Evolutionary conservation across 1,140 invertebrate genomes (phyloP).

Genomic region (Drosophila busckii): DNA sequence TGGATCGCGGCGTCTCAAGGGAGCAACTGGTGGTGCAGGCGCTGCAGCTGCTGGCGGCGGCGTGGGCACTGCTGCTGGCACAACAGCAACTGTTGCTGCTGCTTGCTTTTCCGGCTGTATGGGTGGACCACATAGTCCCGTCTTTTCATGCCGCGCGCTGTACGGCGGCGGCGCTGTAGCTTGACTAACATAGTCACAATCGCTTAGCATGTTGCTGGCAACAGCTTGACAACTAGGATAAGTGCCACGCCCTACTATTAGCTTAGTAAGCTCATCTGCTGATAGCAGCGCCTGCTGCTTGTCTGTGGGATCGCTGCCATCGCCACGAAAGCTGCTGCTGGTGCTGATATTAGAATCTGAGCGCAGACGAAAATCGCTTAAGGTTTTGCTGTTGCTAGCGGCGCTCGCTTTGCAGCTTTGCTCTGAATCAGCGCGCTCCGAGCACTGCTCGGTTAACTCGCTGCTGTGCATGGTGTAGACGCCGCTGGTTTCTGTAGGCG

Average conservation of each 20-base stretch:
- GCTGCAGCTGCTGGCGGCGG: constrained; percentile 17
- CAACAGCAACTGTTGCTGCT: constrained; percentile 12
- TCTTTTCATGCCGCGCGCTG: constrained; percentile 78
- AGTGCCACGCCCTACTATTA: constrained; percentile 87
- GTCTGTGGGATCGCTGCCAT: constrained; percentile 90
- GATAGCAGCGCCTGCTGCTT: constrained; percentile 86
- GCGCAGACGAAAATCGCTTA: constrained; percentile 81
- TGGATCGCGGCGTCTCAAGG: constrained; percentile 78
- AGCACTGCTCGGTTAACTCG: constrained; percentile 80
- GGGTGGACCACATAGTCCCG: constrained; percentile 69
- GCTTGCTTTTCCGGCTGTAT: too few relatives aligned
- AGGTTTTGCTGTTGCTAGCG: constrained; percentile 32
- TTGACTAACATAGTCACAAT: constrained; percentile 89
- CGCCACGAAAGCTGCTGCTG: constrained; percentile 88
- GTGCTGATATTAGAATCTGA: constrained; percentile 88
- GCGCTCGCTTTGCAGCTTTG: constrained; percentile 52
- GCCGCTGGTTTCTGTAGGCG: constrained; percentile 87
- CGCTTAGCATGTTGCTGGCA: constrained; percentile 90
- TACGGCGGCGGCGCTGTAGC: constrained; percentile 80
- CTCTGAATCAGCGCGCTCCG: constrained; percentile 77
- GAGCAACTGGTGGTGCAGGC: constrained; percentile 13
- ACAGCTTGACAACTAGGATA: constrained; percentile 90
- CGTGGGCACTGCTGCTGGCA: constrained; percentile 28
- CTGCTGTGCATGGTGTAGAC: constrained; percentile 88
- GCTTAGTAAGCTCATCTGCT: constrained; percentile 88